phyloP scores from a whole-genome alignment of 2,797 vertebrate species.

The Ficedula albicollis region DNA sequence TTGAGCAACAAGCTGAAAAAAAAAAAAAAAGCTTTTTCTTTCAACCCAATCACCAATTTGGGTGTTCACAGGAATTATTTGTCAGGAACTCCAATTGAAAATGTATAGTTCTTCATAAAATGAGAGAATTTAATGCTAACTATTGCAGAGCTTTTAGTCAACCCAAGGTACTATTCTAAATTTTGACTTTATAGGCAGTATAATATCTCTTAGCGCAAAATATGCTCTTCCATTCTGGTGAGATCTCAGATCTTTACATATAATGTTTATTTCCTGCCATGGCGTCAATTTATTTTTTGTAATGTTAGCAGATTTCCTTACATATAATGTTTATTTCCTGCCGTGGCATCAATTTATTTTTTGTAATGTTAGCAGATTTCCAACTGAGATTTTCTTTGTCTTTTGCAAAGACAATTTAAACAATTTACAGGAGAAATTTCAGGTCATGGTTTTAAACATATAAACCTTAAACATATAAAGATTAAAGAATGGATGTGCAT shows the following conservation, averaged over 20 bases:
- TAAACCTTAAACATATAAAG: slow-evolving; percentile 57
- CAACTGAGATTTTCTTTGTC: slow-evolving; percentile 66
- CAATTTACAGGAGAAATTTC: slow-evolving; percentile 61
- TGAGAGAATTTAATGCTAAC: slow-evolving; percentile 49
- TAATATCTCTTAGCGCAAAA: slow-evolving; percentile 55
- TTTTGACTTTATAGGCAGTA: slow-evolving; percentile 12
- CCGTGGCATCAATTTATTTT: slow-evolving; percentile 36
- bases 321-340: slow-evolving; percentile 52
- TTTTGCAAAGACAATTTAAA: slow-evolving; percentile 69
- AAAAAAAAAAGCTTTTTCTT: not conserved
- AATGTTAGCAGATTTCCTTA: slow-evolving; percentile 59
- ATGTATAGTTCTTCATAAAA: not conserved
- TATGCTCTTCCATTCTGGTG: slow-evolving; percentile 19
- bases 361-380: slow-evolving; percentile 59
- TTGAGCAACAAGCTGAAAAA: not conserved
- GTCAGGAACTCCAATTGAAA: slow-evolving; percentile 32
- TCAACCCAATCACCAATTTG: not conserved
- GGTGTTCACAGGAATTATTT: not conserved
- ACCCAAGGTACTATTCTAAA: slow-evolving; percentile 34
- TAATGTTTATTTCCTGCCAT: slow-evolving; percentile 38
- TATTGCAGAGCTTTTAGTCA: slow-evolving; percentile 36
- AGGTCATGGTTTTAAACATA: not conserved
- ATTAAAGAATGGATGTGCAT: slow-evolving; percentile 67
- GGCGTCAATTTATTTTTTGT: slow-evolving; percentile 56
- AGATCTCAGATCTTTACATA: slow-evolving; percentile 28